phyloP scores from a whole-genome alignment of 2,797 vertebrate species.

The Hoplostethus mediterraneus region DNA sequence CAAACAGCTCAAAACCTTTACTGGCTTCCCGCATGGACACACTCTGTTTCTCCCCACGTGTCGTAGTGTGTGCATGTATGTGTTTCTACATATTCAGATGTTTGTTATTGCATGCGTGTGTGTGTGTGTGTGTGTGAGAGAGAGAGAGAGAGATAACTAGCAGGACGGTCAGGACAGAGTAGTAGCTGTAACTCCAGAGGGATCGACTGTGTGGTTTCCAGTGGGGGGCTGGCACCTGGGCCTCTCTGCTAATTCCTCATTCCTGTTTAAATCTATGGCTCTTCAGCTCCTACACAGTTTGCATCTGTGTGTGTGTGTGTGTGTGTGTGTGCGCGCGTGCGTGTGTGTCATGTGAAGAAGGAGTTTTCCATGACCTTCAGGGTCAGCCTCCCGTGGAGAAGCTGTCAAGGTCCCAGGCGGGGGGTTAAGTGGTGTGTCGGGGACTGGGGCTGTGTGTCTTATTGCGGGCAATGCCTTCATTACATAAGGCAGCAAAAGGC shows the following conservation, averaged over 20 bases:
- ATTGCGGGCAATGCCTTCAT: slow-evolving; percentile 61
- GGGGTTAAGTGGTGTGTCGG: slow-evolving; percentile 80
- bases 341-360: slow-evolving; percentile 67
- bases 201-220: slow-evolving; percentile 60
- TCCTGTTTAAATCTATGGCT: slow-evolving; percentile 58
- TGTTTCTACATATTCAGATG: slow-evolving; percentile 41
- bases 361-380: slow-evolving; percentile 65
- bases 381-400: slow-evolving; percentile 79
- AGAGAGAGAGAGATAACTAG: neutral
- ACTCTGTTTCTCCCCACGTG: too few species aligned
- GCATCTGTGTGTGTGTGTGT: slow-evolving; percentile 11
- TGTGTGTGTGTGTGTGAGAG: slow-evolving; percentile 27
- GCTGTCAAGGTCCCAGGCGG: slow-evolving; percentile 80
- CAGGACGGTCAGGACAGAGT: slow-evolving; percentile 41
- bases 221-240: slow-evolving; percentile 70
- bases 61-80: neutral
- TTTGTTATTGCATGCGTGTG: slow-evolving; percentile 8
- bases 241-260: slow-evolving; percentile 69
- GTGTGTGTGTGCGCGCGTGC: slow-evolving; percentile 42
- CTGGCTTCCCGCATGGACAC: neutral
- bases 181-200: slow-evolving; percentile 57
- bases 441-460: slow-evolving; percentile 65
- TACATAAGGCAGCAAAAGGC: slow-evolving; percentile 67
- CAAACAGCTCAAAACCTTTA: neutral
- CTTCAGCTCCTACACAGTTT: slow-evolving; percentile 28